Evolutionary conservation across 2,113 vertebrate species (phyloP).

Genomic region (Malurus melanocephalus): DNA sequence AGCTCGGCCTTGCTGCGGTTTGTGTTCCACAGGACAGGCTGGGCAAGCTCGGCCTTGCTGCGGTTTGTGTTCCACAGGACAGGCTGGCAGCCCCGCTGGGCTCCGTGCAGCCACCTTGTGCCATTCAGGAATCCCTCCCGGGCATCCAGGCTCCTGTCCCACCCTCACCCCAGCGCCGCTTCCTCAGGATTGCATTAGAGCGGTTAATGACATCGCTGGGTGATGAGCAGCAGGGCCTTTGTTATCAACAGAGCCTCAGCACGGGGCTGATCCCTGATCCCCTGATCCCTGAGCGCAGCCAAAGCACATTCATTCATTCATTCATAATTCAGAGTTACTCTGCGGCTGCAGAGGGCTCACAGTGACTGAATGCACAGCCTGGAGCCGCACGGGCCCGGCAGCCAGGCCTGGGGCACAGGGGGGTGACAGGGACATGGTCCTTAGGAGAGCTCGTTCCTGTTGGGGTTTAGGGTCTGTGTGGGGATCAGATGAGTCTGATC

Average conservation of each 20-base stretch:
- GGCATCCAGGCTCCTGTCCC: not conserved
- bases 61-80: rapidly evolving
- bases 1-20: not conserved
- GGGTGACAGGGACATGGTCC: rapidly evolving
- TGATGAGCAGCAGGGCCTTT: not conserved
- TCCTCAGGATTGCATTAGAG: not conserved
- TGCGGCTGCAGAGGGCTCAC: not conserved
- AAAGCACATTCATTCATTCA: not conserved
- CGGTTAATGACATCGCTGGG: rapidly evolving
- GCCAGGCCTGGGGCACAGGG: rapidly evolving
- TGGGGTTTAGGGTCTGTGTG: not conserved
- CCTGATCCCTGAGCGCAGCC: not conserved
- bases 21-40: rapidly evolving
- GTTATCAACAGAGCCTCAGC: not conserved
- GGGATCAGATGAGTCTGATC: not conserved
- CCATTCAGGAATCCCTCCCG: not conserved
- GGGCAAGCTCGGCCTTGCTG: not conserved
- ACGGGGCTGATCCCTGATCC: not conserved
- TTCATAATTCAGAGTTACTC: not conserved
- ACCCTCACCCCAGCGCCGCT: rapidly evolving
- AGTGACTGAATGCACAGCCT: not conserved
- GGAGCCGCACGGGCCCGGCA: not conserved
- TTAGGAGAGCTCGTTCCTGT: not conserved
- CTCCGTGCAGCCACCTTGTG: rapidly evolving
- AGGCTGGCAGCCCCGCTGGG: rapidly evolving